Evolutionary conservation across 2,888 invertebrate species (phyloP).

Genomic region (Kuschelorhynchus macadamiae): DNA sequence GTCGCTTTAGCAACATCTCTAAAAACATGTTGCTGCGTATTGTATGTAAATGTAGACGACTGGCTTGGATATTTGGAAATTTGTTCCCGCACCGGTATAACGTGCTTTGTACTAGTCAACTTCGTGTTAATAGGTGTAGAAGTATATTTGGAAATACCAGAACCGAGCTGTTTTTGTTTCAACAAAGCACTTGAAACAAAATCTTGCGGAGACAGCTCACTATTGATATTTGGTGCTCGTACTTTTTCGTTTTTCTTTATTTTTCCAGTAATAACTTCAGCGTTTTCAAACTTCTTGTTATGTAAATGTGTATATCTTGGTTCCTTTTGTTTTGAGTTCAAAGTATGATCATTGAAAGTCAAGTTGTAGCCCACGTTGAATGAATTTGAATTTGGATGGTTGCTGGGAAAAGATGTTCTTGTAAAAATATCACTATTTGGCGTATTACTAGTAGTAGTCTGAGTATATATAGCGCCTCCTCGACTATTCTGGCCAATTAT

Average conservation of each 20-base stretch:
- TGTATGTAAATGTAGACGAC: conserved; percentile 26
- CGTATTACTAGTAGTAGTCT: background rate
- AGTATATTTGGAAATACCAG: background rate
- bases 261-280: conserved; percentile 43
- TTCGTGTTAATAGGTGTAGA: background rate
- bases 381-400: background rate
- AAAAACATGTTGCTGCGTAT: conserved; percentile 34
- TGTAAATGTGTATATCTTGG: background rate
- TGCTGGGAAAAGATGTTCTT: background rate
- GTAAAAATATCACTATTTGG: background rate
- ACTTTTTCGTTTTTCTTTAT: conserved; percentile 41
- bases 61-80: conserved; percentile 16
- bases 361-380: conserved; percentile 45
- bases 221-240: conserved; percentile 25
- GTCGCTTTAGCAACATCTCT: conserved; percentile 28
- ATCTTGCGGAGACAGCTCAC: conserved; percentile 26
- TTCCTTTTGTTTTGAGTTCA: background rate
- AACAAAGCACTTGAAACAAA: conserved; percentile 30
- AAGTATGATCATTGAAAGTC: conserved; percentile 17
- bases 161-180: conserved; percentile 21
- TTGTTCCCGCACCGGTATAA: conserved; percentile 3
- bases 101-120: background rate
- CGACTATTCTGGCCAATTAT: background rate
- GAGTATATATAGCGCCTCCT: background rate
- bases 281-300: conserved; percentile 37